A percentile compares a stretch with the other conserved stretches of the same genome.
These are phyloP conservation scores for Coremacera marginata DNA, from an alignment of 2,888 invertebrate species.

Conservation along the genomic window DNA sequence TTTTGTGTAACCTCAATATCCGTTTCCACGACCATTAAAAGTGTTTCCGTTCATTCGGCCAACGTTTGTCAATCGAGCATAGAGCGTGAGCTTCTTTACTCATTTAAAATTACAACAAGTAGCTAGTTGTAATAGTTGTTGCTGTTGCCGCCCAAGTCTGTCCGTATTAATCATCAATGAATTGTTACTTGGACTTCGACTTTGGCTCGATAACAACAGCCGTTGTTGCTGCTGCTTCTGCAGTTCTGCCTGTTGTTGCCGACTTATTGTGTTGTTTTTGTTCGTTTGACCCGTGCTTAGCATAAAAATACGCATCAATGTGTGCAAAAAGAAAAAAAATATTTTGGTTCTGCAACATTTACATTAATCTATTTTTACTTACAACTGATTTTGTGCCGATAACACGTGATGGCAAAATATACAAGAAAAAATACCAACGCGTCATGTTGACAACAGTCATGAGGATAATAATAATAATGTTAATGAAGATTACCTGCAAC, in stretches of 20 bases:
- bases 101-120: background rate
- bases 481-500: too few relatives aligned
- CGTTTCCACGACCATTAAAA: constrained; percentile 44
- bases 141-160: background rate
- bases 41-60: constrained; percentile 11
- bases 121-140: background rate
- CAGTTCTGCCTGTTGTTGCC: background rate
- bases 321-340: too few relatives aligned
- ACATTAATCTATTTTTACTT: too few relatives aligned
- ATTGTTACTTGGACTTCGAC: background rate
- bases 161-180: constrained; percentile 9
- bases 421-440: too few relatives aligned
- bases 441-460: too few relatives aligned
- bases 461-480: too few relatives aligned
- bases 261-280: background rate
- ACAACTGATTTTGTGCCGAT: too few relatives aligned
- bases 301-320: background rate
- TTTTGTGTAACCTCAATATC: constrained; percentile 50
- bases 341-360: too few relatives aligned
- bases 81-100: background rate
- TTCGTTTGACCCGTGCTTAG: background rate
- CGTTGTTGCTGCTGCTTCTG: too few relatives aligned
- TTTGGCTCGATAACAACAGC: too few relatives aligned
- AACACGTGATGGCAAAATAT: too few relatives aligned
- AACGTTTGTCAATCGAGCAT: background rate